Percentiles rank a stretch among this genome's conserved stretches.
phyloP scores from a whole-genome alignment of 30 jellyfish, hydroid and myxozoan species.

The Cassiopea xamachana region DNA sequence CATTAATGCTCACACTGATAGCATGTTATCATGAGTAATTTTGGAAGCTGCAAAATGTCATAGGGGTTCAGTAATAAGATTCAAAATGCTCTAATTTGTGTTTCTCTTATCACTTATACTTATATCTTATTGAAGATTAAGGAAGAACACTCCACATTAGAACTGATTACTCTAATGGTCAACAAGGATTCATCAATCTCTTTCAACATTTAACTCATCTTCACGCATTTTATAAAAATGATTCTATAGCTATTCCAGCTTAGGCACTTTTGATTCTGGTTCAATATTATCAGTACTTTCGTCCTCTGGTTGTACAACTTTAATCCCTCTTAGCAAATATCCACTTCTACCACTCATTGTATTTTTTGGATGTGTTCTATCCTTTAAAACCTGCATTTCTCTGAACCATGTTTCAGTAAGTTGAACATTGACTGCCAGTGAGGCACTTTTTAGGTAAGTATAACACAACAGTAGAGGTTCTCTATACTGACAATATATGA shows the following conservation, averaged over 20 bases:
- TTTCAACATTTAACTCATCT: background rate
- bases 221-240: background rate
- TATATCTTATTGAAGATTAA: too few species aligned
- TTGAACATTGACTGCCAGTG: slow-evolving; percentile 73
- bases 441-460: slow-evolving; percentile 61
- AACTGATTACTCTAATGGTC: too few species aligned
- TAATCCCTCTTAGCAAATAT: slow-evolving; percentile 76
- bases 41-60: too few species aligned
- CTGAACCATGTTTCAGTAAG: slow-evolving; percentile 88
- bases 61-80: too few species aligned
- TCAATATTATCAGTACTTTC: background rate
- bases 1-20: too few species aligned
- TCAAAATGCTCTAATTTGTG: too few species aligned
- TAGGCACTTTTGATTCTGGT: slow-evolving; percentile 4
- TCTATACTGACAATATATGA: slow-evolving; percentile 84
- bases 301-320: slow-evolving; percentile 17
- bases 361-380: slow-evolving; percentile 89
- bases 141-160: too few species aligned
- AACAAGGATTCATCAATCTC: too few species aligned
- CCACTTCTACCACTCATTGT: slow-evolving; percentile 93
- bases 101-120: too few species aligned
- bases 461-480: slow-evolving; percentile 95
- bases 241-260: background rate
- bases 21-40: too few species aligned
- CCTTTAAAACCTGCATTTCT: slow-evolving; percentile 79